Conservation (phyloP, 2,888 invertebrate species). For the Acleris sparsana region DNA sequence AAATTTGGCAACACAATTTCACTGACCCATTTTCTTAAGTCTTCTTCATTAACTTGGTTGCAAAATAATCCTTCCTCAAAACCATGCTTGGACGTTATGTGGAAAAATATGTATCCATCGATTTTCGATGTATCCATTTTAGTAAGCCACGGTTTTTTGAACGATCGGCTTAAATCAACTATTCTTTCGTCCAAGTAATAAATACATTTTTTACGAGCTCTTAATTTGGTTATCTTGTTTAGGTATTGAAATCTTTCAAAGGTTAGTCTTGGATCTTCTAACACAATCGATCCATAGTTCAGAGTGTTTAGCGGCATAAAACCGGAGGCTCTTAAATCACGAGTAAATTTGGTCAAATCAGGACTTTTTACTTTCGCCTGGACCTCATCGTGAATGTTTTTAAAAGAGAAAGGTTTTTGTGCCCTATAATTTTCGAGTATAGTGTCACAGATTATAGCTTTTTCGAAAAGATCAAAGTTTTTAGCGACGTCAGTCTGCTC, state of each 20-base stretch:
- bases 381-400: constrained; percentile 38
- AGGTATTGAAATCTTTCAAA: constrained; percentile 57
- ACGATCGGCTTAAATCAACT: constrained; percentile 42
- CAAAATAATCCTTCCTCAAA: constrained; percentile 51
- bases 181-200: constrained; percentile 59
- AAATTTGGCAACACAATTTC: constrained; percentile 50
- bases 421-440: constrained; percentile 41
- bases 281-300: constrained; percentile 45
- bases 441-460: constrained; percentile 43
- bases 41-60: constrained; percentile 44
- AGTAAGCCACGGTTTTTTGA: constrained; percentile 42
- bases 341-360: constrained; percentile 35
- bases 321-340: constrained; percentile 45
- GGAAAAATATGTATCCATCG: constrained; percentile 47
- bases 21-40: constrained; percentile 59
- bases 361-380: constrained; percentile 24
- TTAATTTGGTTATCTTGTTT: constrained; percentile 49
- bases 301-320: constrained; percentile 42
- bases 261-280: constrained; percentile 57
- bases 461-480: constrained; percentile 41
- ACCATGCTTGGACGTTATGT: constrained; percentile 49
- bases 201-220: constrained; percentile 42
- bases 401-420: constrained; percentile 36
- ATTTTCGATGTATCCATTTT: constrained; percentile 21
- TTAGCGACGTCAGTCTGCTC: constrained; percentile 11